Base-by-base conservation (phyloP, 2,113 vertebrate species). In the Pelecanus crispus region DNA sequence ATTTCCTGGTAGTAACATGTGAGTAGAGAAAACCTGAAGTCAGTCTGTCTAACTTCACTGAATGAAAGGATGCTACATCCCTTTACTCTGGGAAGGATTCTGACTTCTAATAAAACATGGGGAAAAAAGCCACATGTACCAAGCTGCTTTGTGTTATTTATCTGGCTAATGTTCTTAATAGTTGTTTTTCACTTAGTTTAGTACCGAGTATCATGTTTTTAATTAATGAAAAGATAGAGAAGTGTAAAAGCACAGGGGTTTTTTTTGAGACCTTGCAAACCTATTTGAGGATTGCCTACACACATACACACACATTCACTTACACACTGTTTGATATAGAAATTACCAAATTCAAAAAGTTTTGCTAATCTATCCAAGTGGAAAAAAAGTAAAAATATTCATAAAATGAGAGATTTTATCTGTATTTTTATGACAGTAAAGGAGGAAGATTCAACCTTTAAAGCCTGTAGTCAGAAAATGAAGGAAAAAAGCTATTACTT, bases 401-500 rank as follows among this genome's bases (percentile, higher is more conserved):
- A 68, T 65, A 10, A 59, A 84, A 5, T 19, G 49, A 63, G 56
- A 67, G 32, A 34, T 15, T 91, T 88, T 42, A 7, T 58, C 21
- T 79, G 6, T 71, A 20, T 65, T 86, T 87, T 92, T 72, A 79
- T 61, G 70, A 42, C 10, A 44, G 49, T 52, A 61, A 75, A 52
- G 36, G 47, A 65, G 28, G 58, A 82, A 61, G 47, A 72, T 72
- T 87, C 81, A 92, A 36, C 52, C 58, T 82, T 65, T 89, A 61
- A 81, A 86, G 53, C 55, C 45, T 50, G 9, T 22, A 82, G 66
- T 85, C 42, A 95, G 81, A 96, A 94, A 96, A 42, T 11, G 62
- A 91, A 89, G 75, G 1, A 65, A 66, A 84, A 80, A 61, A 38
- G 49, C 84, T 72, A 68, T 88, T 94, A 91, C 81, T 96, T 91